Percentiles rank a stretch among this genome's conserved stretches.
These are phyloP conservation scores for Trissolcus basalis DNA, from an alignment of 1,140 invertebrate species.

Conservation along the genomic window DNA sequence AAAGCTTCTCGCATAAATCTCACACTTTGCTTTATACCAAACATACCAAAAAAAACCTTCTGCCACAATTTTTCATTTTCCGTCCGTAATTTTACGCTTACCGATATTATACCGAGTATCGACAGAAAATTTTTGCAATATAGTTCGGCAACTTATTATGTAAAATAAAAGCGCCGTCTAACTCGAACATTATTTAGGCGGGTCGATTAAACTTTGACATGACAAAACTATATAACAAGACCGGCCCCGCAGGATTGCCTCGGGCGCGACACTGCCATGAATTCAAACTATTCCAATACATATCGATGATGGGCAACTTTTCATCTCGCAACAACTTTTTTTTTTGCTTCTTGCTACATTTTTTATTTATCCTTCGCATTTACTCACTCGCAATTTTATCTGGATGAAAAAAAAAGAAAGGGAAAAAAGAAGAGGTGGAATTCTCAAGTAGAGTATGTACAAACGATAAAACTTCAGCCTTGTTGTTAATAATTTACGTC, in stretches of 20 bases:
- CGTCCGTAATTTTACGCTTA: too few species aligned
- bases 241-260: conserved; percentile 16
- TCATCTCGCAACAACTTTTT: too few species aligned
- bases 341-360: too few species aligned
- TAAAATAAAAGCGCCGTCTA: conserved; percentile 13
- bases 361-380: too few species aligned
- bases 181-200: conserved; percentile 9
- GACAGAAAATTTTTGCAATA: background rate
- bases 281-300: conserved; percentile 12
- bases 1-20: too few species aligned
- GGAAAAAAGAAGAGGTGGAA: too few species aligned
- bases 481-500: conserved; percentile 26
- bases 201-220: conserved; percentile 31
- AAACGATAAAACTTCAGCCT: background rate
- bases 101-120: background rate
- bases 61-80: too few species aligned
- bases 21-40: too few species aligned
- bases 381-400: too few species aligned
- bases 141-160: conserved; percentile 3
- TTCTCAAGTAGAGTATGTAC: too few species aligned
- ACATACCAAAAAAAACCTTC: too few species aligned
- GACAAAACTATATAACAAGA: conserved; percentile 22
- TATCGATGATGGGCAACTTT: background rate
- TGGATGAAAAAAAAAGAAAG: too few species aligned
- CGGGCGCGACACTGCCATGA: conserved; percentile 10